Evolutionary conservation across 2,888 invertebrate genomes (phyloP).

Genomic region (Phaedon cochleariae): DNA sequence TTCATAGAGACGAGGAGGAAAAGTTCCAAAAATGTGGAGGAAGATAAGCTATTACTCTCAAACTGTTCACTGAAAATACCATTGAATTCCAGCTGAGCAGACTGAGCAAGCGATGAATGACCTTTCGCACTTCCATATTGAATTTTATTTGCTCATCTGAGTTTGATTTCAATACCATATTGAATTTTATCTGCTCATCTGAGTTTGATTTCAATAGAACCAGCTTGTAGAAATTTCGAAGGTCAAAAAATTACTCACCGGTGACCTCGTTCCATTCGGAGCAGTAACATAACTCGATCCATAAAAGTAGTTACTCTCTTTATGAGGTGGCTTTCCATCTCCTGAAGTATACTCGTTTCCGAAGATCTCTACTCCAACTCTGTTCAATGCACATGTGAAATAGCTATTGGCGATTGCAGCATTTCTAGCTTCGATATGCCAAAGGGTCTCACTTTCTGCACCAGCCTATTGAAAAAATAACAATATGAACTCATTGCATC

Average conservation of each 20-base stretch:
- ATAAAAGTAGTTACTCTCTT: constrained; percentile 91
- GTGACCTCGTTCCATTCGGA: constrained; percentile 92
- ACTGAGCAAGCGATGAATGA: too few relatives aligned
- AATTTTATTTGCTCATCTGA: too few relatives aligned
- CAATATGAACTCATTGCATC: too few relatives aligned
- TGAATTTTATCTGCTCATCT: too few relatives aligned
- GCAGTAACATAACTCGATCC: constrained; percentile 94
- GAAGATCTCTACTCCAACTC: constrained; percentile 90
- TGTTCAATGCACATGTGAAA: constrained; percentile 90
- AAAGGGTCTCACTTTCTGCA: constrained; percentile 86
- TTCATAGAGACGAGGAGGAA: too few relatives aligned
- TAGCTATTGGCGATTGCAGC: constrained; percentile 96
- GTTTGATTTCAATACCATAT: too few relatives aligned
- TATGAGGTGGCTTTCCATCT: constrained; percentile 75
- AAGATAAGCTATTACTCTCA: too few relatives aligned
- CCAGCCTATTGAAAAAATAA: constrained; percentile 49
- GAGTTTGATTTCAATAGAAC: not conserved
- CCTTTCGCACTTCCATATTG: too few relatives aligned
- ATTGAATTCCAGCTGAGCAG: too few relatives aligned
- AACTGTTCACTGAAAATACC: too few relatives aligned
- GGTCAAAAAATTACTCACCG: constrained; percentile 63
- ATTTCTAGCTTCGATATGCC: constrained; percentile 94
- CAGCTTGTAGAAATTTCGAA: not conserved
- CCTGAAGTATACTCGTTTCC: constrained; percentile 85
- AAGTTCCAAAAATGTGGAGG: too few relatives aligned